Evolutionary conservation across 2,797 vertebrate species (phyloP), one percentile per base, ranked within the genome.

Genomic region (Rhinella marina): DNA sequence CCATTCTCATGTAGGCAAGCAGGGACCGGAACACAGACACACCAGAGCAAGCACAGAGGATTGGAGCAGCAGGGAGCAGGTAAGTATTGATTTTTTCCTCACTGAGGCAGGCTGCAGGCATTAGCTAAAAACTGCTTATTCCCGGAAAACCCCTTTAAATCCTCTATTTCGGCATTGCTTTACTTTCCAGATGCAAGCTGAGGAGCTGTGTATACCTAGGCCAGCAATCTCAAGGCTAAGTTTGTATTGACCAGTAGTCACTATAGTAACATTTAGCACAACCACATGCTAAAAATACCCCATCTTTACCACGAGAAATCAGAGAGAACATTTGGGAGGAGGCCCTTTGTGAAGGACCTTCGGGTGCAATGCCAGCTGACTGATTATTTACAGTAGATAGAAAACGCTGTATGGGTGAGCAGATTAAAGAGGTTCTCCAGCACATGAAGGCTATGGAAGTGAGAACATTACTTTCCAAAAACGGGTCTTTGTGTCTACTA

Each of bases 281-380:
- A 90, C 62, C 78, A 90, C n/a, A 16, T 41, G 41, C 93, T 94
- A 95, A 95, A 95, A 94, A 95, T 95, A 95, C 91, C 92, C 92
- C 92, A 93, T 92, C 93, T 94, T 94, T 93, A 91, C 92, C 92
- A 91, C 90, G 68, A 89, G 90, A 89, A 92, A 80, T 91, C 88
- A 87, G 76, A 90, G 86, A 89, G 88, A 92, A 92, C 70, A 27
- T 59, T 64, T 84, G 5, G 82, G 2, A 41, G 68, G 54, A 75
- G 68, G 19, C 57, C 13, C 81, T 82, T 21, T 81, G 29, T 81
- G 25, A 81, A 62, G 64, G 52, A 82, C 64, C 27, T 56, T 29
- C 25, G 2, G 11, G 50, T 75, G 29, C 59, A 23, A 59, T 54
- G 29, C 6, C 70, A n/a, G 48, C 19, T 29, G 41, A 29, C 82